These are phyloP conservation scores for Hemiprocne comata DNA, from an alignment of 2,113 vertebrate genomes.

Conservation along the genomic window DNA sequence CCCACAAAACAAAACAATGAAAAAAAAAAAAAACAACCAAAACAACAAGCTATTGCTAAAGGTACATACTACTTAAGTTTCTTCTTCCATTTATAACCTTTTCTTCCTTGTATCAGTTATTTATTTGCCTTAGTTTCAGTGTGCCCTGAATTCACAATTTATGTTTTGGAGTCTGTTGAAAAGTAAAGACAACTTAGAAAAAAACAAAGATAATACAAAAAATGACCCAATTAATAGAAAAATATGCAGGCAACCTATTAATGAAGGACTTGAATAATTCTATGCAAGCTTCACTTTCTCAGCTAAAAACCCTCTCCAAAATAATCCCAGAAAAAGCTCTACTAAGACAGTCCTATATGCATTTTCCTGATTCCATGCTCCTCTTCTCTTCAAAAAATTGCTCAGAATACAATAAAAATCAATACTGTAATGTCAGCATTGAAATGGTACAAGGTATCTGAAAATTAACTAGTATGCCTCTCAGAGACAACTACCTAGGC, in stretches of 20 bases:
- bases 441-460: background rate
- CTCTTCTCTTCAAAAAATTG: background rate
- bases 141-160: background rate
- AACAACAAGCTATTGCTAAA: background rate
- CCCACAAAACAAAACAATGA: background rate
- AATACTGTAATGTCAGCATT: background rate
- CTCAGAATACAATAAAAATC: background rate
- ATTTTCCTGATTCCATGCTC: background rate
- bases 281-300: background rate
- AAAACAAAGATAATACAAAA: background rate
- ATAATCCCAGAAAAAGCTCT: background rate
- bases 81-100: background rate
- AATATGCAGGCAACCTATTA: background rate
- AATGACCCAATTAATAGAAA: background rate
- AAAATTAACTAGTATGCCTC: background rate
- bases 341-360: background rate
- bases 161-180: background rate
- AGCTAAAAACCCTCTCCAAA: background rate
- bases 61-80: background rate
- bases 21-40: background rate
- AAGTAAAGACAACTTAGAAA: background rate
- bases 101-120: background rate
- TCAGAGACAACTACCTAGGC: background rate
- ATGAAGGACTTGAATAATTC: background rate
- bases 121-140: background rate